These are phyloP conservation scores for Erynnis tages DNA, from an alignment of 2,888 invertebrate species.

Conservation along the genomic window DNA sequence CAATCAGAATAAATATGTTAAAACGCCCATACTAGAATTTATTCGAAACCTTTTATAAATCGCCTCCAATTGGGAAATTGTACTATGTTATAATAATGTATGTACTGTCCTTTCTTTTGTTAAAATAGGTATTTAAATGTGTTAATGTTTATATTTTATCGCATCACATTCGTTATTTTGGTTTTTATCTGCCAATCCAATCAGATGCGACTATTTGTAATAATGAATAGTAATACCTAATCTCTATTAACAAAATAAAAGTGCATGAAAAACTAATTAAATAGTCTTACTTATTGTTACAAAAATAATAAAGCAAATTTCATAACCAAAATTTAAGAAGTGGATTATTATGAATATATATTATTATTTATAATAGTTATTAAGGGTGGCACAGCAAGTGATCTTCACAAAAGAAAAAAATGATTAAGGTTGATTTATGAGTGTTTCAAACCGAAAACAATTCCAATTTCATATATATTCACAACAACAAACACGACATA, in stretches of 20 bases:
- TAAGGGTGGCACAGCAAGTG: slow-evolving; percentile 10
- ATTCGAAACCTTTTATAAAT: slow-evolving; percentile 6
- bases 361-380: slow-evolving; percentile 13
- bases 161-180: neutral
- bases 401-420: slow-evolving; percentile 42
- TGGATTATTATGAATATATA: slow-evolving; percentile 9
- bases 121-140: no score
- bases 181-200: slow-evolving; percentile 20
- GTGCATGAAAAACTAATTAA: slow-evolving; percentile 36
- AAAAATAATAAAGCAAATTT: slow-evolving; percentile 42
- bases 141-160: no score
- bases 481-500: neutral
- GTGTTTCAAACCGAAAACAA: slow-evolving; percentile 66
- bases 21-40: neutral
- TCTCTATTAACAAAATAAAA: slow-evolving; percentile 1
- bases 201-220: slow-evolving; percentile 6
- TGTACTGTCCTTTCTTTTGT: no score
- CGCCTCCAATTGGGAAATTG: slow-evolving; percentile 20
- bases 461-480: slow-evolving; percentile 28
- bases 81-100: no score
- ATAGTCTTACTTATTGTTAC: slow-evolving; percentile 39
- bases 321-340: slow-evolving; percentile 44
- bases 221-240: neutral
- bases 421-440: slow-evolving; percentile 55
- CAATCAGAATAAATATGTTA: neutral